Evolutionary conservation across 2,888 invertebrate genomes (phyloP).

Genomic region (Luffia ferchaultella): DNA sequence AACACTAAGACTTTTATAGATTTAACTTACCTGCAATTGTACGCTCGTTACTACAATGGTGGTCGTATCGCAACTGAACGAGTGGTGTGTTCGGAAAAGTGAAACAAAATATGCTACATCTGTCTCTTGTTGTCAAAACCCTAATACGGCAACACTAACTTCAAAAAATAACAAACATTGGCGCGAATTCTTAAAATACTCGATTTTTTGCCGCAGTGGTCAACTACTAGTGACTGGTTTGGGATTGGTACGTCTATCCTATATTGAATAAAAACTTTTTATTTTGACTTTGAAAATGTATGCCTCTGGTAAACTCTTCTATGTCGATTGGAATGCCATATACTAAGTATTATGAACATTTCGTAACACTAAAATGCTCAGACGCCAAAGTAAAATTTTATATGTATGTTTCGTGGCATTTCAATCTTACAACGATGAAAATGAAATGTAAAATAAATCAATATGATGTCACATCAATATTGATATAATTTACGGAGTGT

Average conservation of each 20-base stretch:
- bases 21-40: neutral
- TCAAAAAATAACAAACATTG: slow-evolving; percentile 6
- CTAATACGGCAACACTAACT: slow-evolving; percentile 5
- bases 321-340: too few relatives aligned
- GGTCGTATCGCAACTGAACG: neutral
- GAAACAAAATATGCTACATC: neutral
- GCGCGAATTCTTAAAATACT: slow-evolving; percentile 3
- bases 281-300: too few relatives aligned
- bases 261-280: too few relatives aligned
- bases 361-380: too few relatives aligned
- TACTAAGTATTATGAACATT: too few relatives aligned
- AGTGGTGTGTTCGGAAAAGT: neutral
- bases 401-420: too few relatives aligned
- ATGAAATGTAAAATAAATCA: too few relatives aligned
- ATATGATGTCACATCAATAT: too few relatives aligned
- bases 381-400: too few relatives aligned
- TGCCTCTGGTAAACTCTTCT: too few relatives aligned
- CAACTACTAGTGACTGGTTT: slow-evolving; percentile 4
- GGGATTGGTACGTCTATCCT: slow-evolving; percentile 3
- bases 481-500: too few relatives aligned
- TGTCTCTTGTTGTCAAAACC: slow-evolving; percentile 2
- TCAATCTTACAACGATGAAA: too few relatives aligned
- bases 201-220: slow-evolving; percentile 6
- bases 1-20: neutral
- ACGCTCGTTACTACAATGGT: neutral